A percentile compares a stretch with the other conserved stretches of the same genome.
Conservation (phyloP, 2,113 vertebrate genomes). For the Guaruba guarouba region DNA sequence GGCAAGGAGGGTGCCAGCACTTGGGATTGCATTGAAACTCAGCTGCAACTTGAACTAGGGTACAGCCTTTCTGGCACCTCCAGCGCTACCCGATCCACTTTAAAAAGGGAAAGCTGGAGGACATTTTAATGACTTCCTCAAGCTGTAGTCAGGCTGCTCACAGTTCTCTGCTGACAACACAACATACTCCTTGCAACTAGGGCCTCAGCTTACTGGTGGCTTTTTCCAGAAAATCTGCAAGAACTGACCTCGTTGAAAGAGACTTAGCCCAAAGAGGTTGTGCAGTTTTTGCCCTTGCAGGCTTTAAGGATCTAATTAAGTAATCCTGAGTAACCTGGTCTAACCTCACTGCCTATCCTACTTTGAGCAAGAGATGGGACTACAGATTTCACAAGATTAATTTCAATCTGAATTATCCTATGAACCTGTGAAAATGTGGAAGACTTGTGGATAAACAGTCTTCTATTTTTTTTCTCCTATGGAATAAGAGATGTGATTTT, state of each 20-base stretch:
- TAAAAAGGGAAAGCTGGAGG: not conserved
- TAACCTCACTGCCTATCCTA: not conserved
- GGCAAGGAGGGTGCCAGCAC: not conserved
- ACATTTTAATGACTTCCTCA: slow-evolving; percentile 19
- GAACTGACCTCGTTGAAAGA: not conserved
- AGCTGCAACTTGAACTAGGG: not conserved
- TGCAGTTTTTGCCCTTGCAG: not conserved
- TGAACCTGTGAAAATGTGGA: not conserved
- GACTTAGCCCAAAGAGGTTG: not conserved
- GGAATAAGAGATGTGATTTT: not conserved
- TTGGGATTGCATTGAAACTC: not conserved
- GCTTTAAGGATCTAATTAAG: not conserved
- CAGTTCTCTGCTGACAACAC: slow-evolving; percentile 9
- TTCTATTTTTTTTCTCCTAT: not conserved
- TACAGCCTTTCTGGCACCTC: slow-evolving; percentile 33
- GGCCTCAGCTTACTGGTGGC: not conserved
- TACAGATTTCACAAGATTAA: not conserved
- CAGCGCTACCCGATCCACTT: not conserved
- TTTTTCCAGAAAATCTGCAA: not conserved
- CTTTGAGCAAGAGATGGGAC: not conserved
- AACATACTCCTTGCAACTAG: not conserved
- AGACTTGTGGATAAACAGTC: not conserved
- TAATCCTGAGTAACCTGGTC: not conserved
- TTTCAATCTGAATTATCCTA: not conserved
- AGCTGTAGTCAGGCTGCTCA: not conserved